phyloP scores from a whole-genome alignment of 2,888 invertebrate genomes.

The Griposia aprilina region DNA sequence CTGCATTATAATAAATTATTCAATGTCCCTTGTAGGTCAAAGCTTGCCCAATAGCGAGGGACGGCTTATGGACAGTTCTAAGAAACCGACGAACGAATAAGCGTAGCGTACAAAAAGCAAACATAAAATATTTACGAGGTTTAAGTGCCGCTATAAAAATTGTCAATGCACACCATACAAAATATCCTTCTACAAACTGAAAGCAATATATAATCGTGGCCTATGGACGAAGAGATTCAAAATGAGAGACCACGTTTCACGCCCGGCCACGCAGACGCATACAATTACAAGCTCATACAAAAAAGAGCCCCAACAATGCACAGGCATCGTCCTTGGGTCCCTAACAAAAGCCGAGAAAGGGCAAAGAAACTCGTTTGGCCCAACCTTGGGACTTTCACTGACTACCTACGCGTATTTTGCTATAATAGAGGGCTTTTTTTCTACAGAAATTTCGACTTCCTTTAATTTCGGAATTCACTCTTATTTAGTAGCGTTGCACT shows the following conservation, averaged over 20 bases:
- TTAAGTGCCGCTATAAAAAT: slow-evolving; percentile 77
- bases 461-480: slow-evolving; percentile 43
- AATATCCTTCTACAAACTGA: slow-evolving; percentile 61
- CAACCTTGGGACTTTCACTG: slow-evolving; percentile 90
- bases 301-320: slow-evolving; percentile 86
- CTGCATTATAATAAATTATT: slow-evolving; percentile 45
- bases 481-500: slow-evolving; percentile 21
- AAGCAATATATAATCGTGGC: slow-evolving; percentile 71
- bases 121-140: slow-evolving; percentile 73
- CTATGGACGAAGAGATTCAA: slow-evolving; percentile 77
- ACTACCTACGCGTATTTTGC: slow-evolving; percentile 85
- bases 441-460: slow-evolving; percentile 52
- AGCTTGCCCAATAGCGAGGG: slow-evolving; percentile 47
- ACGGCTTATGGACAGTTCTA: slow-evolving; percentile 60
- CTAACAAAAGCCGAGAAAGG: slow-evolving; percentile 90
- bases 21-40: slow-evolving; percentile 52
- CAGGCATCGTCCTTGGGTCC: slow-evolving; percentile 87
- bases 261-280: slow-evolving; percentile 87
- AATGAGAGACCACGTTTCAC: slow-evolving; percentile 81
- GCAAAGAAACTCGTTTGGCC: slow-evolving; percentile 88
- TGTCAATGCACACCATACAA: slow-evolving; percentile 65
- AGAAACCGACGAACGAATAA: slow-evolving; percentile 67
- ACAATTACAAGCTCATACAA: slow-evolving; percentile 86
- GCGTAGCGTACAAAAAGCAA: slow-evolving; percentile 65
- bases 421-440: slow-evolving; percentile 62